Percentiles rank a stretch among this genome's conserved stretches.
These are phyloP conservation scores for Zaprionus lachaisei DNA, from an alignment of 1,140 invertebrate species.

Conservation along the genomic window DNA sequence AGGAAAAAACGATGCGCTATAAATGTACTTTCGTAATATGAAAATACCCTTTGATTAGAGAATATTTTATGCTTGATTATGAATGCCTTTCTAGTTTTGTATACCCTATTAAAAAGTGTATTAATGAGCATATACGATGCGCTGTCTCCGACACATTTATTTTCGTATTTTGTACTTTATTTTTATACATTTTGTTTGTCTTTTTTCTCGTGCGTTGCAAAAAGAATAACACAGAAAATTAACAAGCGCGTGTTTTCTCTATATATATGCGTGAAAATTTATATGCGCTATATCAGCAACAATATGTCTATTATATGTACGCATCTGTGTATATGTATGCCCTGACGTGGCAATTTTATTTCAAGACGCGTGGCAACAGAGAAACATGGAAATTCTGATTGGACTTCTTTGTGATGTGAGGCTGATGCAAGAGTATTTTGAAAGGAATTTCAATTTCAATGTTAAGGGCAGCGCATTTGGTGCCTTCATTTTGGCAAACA, in stretches of 20 bases:
- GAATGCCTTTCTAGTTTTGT: neutral
- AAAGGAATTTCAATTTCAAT: constrained; percentile 2
- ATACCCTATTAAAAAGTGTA: neutral
- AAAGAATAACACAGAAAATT: constrained; percentile 61
- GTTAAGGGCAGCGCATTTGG: neutral
- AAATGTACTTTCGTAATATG: neutral
- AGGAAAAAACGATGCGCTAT: neutral
- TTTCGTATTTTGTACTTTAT: constrained; percentile 44
- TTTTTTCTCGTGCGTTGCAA: constrained; percentile 56
- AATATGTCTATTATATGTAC: constrained; percentile 25
- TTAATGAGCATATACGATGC: constrained; percentile 18
- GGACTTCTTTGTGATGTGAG: neutral
- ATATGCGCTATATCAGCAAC: constrained; percentile 30
- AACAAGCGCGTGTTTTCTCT: constrained; percentile 62
- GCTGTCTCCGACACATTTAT: constrained; percentile 35
- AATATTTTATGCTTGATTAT: neutral
- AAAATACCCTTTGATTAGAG: neutral
- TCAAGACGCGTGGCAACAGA: constrained; percentile 64
- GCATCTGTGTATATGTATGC: constrained; percentile 16
- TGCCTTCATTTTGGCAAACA: constrained; percentile 37
- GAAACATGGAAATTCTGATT: constrained; percentile 8
- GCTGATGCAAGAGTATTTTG: constrained; percentile 10
- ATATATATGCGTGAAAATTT: constrained; percentile 48
- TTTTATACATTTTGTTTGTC: constrained; percentile 59
- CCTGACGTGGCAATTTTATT: constrained; percentile 33